Conservation (phyloP, 2,888 invertebrate species). For the Ectemnius lituratus region DNA sequence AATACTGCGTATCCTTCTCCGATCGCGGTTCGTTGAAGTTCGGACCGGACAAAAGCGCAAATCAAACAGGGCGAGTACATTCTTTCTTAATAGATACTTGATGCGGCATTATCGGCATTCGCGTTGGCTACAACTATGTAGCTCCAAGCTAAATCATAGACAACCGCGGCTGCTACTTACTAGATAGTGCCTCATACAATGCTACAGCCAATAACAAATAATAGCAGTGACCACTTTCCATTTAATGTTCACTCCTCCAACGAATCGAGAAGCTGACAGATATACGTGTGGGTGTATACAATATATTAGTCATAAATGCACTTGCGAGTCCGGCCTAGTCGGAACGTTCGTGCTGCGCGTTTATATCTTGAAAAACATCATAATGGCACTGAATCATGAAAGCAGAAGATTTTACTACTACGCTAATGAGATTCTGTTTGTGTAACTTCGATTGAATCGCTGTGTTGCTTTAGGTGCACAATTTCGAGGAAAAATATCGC, state of each 20-base stretch:
- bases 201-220: constrained; percentile 39
- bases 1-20: constrained; percentile 13
- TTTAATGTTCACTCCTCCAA: constrained; percentile 14
- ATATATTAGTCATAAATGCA: constrained; percentile 49
- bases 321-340: constrained; percentile 49
- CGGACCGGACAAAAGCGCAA: constrained; percentile 37
- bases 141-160: constrained; percentile 63
- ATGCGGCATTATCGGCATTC: constrained; percentile 49
- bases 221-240: constrained; percentile 23
- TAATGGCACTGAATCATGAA: neutral
- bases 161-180: constrained; percentile 45
- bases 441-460: neutral
- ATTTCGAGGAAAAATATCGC: neutral
- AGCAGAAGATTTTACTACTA: neutral
- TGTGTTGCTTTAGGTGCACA: constrained; percentile 2
- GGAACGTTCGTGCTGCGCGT: constrained; percentile 31
- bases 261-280: constrained; percentile 23
- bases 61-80: constrained; percentile 23
- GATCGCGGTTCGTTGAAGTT: constrained; percentile 40
- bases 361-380: neutral
- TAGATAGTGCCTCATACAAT: constrained; percentile 17
- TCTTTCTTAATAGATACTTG: constrained; percentile 30
- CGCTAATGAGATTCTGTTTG: neutral
- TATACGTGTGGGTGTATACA: constrained; percentile 32
- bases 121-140: constrained; percentile 61